Conservation (phyloP, 2,888 invertebrate genomes). For the Rutpela maculata region DNA sequence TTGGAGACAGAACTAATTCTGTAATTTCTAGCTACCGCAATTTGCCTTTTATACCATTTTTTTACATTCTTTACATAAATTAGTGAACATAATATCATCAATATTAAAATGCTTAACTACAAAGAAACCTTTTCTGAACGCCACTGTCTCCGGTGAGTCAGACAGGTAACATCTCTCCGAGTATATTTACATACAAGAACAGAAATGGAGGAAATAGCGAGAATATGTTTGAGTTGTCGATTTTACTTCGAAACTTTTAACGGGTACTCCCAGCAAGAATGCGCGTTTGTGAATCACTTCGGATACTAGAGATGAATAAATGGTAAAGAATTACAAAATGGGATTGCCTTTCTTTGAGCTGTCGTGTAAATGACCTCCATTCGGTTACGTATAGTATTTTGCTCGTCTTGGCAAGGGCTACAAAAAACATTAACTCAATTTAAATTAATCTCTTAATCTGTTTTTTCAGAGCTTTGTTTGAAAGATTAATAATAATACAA, state of each 20-base stretch:
- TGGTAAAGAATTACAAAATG: not conserved
- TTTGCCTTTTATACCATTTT: too few species aligned
- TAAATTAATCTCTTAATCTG: conserved; percentile 27
- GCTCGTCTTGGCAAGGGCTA: not conserved
- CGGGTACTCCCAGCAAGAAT: not conserved
- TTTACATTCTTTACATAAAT: too few species aligned
- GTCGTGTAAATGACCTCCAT: conserved; percentile 28
- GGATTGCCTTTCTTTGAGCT: not conserved
- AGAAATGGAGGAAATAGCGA: conserved; percentile 24
- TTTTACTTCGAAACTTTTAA: conserved; percentile 9
- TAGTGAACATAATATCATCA: too few species aligned
- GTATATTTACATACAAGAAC: conserved; percentile 23
- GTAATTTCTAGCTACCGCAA: too few species aligned
- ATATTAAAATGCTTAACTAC: too few species aligned
- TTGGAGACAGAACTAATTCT: too few species aligned
- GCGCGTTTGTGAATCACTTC: conserved; percentile 8
- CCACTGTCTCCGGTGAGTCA: conserved; percentile 10
- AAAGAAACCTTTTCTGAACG: not conserved
- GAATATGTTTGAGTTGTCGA: conserved; percentile 9
- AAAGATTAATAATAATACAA: not conserved
- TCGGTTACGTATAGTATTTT: conserved; percentile 12
- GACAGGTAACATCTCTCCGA: conserved; percentile 11
- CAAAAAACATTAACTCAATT: conserved; percentile 19
- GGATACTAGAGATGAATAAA: not conserved
- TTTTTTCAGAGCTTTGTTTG: not conserved